Base-by-base conservation (phyloP, 2,888 invertebrate genomes). In the Lasius fuliginosus region DNA sequence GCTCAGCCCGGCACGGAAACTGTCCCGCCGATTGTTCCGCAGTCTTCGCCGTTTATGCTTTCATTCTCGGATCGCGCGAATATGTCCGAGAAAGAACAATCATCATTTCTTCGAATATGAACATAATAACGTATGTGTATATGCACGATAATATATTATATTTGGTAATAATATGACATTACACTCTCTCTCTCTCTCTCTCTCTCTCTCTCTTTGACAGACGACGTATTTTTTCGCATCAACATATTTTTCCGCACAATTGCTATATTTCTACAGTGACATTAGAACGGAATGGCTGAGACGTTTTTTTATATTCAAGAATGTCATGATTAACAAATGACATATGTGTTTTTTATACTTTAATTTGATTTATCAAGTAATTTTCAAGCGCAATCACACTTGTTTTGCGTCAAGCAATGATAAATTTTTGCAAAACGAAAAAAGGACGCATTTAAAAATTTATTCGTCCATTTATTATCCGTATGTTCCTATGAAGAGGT, bases 1-100 rank as follows among this genome's bases (percentile, higher is more conserved):
- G 84, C 84, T 79, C 68, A 84, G 85, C 73, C 58, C 79, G 71
- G 79, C 85, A 76, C 87, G 87, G 83, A 89, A 89, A 86, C 88
- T 86, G 86, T 88, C 77, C 69, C 85, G 88, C 83, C 84, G 84
- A 84, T 64, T 36, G 79, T 46, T 60, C 74, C 33, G 82, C 79
- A 82, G 81, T 23, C 40, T 49, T n/a, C 58, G 18, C 49, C 81
- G 12, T 79, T 65, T 33, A 60, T 42, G 64, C 46, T 53, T 74
- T 86, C 73, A 46, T 67, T 49, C 56, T 49, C 46, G 58, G 12
- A 60, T 60, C 30, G 74, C 58, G 42, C 58, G 33, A 58, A 56
- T 40, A 58, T 40, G 68, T 58, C 15, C 23, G 33, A 2, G 73
- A 8, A n/a, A 15, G 40, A 60, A 36, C 46, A 53, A 49, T 3